Conservation (phyloP, 2,888 invertebrate genomes). For the Laspeyria flexula region DNA sequence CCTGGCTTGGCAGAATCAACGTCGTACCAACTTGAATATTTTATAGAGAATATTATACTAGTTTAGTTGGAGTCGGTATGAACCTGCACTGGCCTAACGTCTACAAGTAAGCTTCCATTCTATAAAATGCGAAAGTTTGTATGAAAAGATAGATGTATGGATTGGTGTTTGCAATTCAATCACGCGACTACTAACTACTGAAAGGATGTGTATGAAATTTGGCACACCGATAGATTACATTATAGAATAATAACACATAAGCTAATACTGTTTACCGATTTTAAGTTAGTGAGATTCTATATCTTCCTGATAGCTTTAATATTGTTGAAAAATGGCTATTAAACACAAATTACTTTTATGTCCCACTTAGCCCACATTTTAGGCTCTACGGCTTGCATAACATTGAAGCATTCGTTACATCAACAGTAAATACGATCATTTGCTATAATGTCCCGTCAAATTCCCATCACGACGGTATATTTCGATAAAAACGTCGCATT, state of each 20-base stretch:
- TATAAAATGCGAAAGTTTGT: too few species aligned
- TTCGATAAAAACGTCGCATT: constrained; percentile 29
- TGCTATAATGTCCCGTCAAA: constrained; percentile 14
- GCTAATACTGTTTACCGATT: too few species aligned
- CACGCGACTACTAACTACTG: too few species aligned
- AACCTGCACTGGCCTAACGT: background rate
- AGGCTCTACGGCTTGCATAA: background rate
- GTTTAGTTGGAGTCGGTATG: too few species aligned
- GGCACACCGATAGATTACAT: too few species aligned
- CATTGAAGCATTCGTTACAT: constrained; percentile 12
- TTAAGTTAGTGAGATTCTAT: too few species aligned
- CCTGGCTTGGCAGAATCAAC: constrained; percentile 13
- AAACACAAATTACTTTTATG: background rate
- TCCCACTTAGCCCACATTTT: background rate
- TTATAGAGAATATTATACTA: background rate
- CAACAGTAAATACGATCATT: constrained; percentile 6
- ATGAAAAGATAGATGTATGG: too few species aligned
- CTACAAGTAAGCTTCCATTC: too few species aligned
- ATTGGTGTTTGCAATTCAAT: too few species aligned
- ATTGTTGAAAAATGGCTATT: background rate
- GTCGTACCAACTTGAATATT: constrained; percentile 3
- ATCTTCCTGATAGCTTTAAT: background rate
- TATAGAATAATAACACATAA: too few species aligned
- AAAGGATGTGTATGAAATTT: too few species aligned
- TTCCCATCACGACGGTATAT: constrained; percentile 34